Evolutionary conservation across 2,888 invertebrate genomes (phyloP).

Genomic region (Amblyteles armatorius): DNA sequence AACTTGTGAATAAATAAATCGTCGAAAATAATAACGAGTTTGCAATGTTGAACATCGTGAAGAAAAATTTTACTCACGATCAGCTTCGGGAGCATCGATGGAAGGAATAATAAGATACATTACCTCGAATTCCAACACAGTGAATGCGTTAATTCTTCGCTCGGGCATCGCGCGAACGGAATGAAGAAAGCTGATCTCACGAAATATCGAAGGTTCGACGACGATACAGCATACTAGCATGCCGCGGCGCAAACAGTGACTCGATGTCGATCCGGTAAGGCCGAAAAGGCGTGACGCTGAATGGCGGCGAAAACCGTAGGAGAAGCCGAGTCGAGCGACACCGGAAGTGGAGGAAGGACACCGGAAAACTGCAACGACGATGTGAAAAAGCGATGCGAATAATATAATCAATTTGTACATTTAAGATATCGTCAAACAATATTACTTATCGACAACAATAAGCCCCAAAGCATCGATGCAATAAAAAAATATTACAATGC

Average conservation of each 20-base stretch:
- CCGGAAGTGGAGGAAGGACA: background rate
- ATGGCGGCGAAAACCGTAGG: no score
- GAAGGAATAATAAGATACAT: background rate
- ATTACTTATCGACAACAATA: background rate
- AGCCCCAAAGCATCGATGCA: background rate
- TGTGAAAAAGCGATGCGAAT: background rate
- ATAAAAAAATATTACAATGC: background rate
- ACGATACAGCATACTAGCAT: background rate
- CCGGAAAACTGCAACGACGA: background rate
- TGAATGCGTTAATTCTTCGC: background rate
- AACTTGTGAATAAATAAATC: no score
- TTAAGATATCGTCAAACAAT: background rate
- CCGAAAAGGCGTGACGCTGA: no score
- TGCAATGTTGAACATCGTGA: background rate
- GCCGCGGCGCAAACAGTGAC: background rate
- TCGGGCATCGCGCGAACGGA: background rate
- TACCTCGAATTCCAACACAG: background rate
- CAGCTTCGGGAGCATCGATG: background rate
- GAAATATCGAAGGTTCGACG: background rate
- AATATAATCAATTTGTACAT: background rate
- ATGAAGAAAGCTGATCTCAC: background rate
- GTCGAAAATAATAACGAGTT: no score
- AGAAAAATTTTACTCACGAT: background rate
- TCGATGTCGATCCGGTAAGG: background rate
- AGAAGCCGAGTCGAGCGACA: background rate